These are phyloP conservation scores for Lamprotornis superbus DNA, from an alignment of 2,113 vertebrate genomes.

Conservation along the genomic window DNA sequence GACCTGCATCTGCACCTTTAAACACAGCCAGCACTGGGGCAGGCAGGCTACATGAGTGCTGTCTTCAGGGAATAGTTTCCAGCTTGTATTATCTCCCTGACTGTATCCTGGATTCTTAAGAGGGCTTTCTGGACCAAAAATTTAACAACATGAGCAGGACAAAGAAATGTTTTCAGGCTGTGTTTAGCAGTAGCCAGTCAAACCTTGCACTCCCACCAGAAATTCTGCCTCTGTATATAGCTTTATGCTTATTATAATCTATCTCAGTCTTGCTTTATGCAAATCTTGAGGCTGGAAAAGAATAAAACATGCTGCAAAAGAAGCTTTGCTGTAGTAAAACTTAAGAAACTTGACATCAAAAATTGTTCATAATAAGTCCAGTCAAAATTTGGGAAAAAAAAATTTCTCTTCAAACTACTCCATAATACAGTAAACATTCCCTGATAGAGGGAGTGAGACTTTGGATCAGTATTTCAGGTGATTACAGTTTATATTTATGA, in stretches of 20 bases:
- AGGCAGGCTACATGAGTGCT: not conserved
- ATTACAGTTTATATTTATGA: not conserved
- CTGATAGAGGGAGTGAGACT: not conserved
- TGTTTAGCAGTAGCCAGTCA: not conserved
- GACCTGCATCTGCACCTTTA: not conserved
- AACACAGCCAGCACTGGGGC: not conserved
- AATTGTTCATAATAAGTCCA: not conserved
- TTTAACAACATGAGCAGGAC: not conserved
- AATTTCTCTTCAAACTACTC: not conserved
- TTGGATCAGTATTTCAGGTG: not conserved
- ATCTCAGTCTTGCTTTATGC: not conserved
- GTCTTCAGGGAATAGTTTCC: not conserved
- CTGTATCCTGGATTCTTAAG: not conserved
- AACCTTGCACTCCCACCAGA: not conserved
- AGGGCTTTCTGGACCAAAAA: not conserved
- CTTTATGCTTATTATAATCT: not conserved
- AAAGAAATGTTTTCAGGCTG: not conserved
- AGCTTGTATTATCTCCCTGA: not conserved
- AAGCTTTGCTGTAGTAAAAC: not conserved
- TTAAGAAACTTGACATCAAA: not conserved
- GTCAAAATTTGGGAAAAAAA: not conserved
- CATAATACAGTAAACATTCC: not conserved
- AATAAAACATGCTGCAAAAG: not conserved
- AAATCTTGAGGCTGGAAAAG: not conserved
- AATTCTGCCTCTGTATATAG: not conserved